Evolutionary conservation across 2,888 invertebrate genomes (phyloP).

Genomic region (Eurytoma californica): DNA sequence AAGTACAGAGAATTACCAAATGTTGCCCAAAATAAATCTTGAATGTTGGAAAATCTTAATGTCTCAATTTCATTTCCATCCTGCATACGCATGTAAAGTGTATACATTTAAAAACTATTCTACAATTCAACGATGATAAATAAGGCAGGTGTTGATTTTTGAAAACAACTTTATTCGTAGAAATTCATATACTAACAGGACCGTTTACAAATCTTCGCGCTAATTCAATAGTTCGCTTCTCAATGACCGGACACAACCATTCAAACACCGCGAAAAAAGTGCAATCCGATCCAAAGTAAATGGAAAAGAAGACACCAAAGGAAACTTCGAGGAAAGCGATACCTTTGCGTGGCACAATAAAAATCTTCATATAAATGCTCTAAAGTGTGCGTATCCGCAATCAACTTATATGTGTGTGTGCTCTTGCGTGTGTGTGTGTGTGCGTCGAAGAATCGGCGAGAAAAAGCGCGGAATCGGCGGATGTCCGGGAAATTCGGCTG

Average conservation of each 20-base stretch:
- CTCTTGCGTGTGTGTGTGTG: neutral
- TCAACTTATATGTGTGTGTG: neutral
- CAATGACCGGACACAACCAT: slow-evolving; percentile 1
- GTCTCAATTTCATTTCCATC: slow-evolving; percentile 29
- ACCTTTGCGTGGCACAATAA: neutral
- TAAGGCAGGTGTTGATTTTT: slow-evolving; percentile 60
- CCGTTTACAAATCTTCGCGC: slow-evolving; percentile 63
- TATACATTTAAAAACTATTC: neutral
- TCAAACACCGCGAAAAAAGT: slow-evolving; percentile 28
- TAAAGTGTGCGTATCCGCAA: neutral
- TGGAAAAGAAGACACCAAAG: slow-evolving; percentile 29
- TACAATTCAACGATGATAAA: neutral
- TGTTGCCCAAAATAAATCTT: slow-evolving; percentile 67
- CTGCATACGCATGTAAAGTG: neutral
- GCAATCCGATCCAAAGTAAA: slow-evolving; percentile 6
- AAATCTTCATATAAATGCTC: slow-evolving; percentile 8
- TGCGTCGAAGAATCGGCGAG: neutral
- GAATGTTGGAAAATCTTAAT: slow-evolving; percentile 61
- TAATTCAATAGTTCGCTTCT: slow-evolving; percentile 3
- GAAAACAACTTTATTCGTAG: slow-evolving; percentile 71
- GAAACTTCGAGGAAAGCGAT: neutral
- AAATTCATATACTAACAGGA: slow-evolving; percentile 65
- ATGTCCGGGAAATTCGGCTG: neutral
- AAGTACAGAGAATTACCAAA: slow-evolving; percentile 60
- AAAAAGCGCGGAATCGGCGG: neutral